Evolutionary conservation across 2,113 vertebrate species (phyloP).

Genomic region (Lucifuga dentata): DNA sequence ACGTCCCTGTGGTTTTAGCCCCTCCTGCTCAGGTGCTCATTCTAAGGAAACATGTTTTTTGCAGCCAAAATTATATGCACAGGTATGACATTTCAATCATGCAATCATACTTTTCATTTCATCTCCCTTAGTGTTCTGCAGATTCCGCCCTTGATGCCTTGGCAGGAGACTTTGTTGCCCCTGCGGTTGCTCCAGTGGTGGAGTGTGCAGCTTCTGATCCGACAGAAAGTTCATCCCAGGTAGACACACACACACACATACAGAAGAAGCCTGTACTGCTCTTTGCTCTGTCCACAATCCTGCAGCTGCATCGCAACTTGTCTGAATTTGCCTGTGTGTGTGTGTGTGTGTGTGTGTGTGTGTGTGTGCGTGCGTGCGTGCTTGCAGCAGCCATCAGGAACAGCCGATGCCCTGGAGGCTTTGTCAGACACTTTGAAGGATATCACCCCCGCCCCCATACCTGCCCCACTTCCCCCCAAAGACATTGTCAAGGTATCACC

Average conservation of each 20-base stretch:
- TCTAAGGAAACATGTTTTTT: too few relatives aligned
- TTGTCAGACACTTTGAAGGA: slow-evolving; percentile 79
- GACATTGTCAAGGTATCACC: slow-evolving; percentile 73
- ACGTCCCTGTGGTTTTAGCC: neutral
- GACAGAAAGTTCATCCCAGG: slow-evolving; percentile 49
- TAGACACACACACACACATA: slow-evolving; percentile 19
- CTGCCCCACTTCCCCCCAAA: slow-evolving; percentile 62
- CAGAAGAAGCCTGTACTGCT: neutral
- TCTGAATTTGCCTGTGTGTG: slow-evolving; percentile 8
- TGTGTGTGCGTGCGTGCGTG: too few relatives aligned
- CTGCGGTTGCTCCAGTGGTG: slow-evolving; percentile 66
- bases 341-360: slow-evolving; percentile 1
- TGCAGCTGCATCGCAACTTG: neutral
- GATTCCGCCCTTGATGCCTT: slow-evolving; percentile 68
- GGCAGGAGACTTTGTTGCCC: slow-evolving; percentile 68
- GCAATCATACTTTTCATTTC: neutral
- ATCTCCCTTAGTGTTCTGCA: slow-evolving; percentile 43
- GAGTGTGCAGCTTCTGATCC: slow-evolving; percentile 57
- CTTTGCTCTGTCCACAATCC: neutral
- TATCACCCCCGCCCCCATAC: slow-evolving; percentile 61
- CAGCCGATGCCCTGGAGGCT: slow-evolving; percentile 73
- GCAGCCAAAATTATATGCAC: too few relatives aligned
- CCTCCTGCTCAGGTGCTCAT: slow-evolving; percentile 26
- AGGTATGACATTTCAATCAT: too few relatives aligned
- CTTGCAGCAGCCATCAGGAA: slow-evolving; percentile 60